Conservation (phyloP, 1,140 invertebrate species). For the Apocrypta bakeri region DNA sequence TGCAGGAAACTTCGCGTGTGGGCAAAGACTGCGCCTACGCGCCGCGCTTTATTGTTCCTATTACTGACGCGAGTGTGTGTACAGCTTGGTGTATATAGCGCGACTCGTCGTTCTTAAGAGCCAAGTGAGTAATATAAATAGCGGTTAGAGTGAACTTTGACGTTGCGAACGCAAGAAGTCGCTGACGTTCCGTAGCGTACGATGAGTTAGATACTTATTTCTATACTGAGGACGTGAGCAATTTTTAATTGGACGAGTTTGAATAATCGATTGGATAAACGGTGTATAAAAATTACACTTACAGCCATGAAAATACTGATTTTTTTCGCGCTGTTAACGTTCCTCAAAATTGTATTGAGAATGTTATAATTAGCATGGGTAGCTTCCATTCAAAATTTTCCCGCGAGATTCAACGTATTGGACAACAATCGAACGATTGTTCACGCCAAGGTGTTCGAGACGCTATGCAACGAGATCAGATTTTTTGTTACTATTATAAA, state of each 20-base stretch:
- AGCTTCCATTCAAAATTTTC: not conserved
- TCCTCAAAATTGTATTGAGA: too few species aligned
- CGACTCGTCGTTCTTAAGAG: not conserved
- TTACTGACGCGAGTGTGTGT: not conserved
- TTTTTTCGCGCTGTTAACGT: too few species aligned
- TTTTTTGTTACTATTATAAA: not conserved
- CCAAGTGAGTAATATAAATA: not conserved
- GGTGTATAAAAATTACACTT: too few species aligned
- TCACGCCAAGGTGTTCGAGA: not conserved
- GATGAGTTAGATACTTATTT: not conserved
- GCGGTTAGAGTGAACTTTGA: not conserved
- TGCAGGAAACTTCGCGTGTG: slow-evolving; percentile 1
- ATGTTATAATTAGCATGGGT: not conserved
- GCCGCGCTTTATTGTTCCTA: slow-evolving; percentile 5
- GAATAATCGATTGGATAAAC: too few species aligned
- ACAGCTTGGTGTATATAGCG: not conserved
- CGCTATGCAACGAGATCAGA: not conserved
- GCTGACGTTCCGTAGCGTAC: not conserved
- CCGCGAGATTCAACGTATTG: not conserved
- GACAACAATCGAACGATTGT: not conserved
- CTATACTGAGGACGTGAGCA: too few species aligned
- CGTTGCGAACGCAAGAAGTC: not conserved
- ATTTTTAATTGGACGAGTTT: too few species aligned
- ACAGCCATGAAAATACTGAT: not conserved
- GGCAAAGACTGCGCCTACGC: not conserved